phyloP scores from a whole-genome alignment of 1,140 invertebrate species.

The Hypsibius dujardini region DNA sequence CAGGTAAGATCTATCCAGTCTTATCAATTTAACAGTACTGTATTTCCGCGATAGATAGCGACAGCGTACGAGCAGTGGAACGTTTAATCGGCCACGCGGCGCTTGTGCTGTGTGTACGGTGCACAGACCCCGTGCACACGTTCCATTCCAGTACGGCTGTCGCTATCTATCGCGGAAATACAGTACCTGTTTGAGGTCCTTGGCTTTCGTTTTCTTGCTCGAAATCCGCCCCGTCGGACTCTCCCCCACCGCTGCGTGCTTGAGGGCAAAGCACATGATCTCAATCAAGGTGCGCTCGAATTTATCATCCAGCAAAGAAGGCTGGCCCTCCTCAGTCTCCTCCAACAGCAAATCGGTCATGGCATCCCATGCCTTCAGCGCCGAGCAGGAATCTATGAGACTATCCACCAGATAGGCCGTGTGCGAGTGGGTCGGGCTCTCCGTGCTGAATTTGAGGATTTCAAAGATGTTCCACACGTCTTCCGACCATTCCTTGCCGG shows the following conservation, averaged over 20 bases:
- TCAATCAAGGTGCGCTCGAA: slow-evolving; percentile 89
- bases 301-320: slow-evolving; percentile 56
- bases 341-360: slow-evolving; percentile 93
- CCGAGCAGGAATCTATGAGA: slow-evolving; percentile 91
- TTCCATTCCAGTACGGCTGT: no score
- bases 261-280: slow-evolving; percentile 92
- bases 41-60: no score
- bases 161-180: no score
- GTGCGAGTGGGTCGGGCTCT: slow-evolving; percentile 43
- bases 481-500: neutral
- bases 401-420: slow-evolving; percentile 96
- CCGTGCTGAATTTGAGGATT: neutral
- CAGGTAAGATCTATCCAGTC: neutral
- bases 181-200: slow-evolving; percentile 31
- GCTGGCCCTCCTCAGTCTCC: slow-evolving; percentile 63
- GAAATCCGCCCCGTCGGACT: slow-evolving; percentile 81
- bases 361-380: slow-evolving; percentile 99
- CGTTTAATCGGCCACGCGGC: no score
- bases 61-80: no score
- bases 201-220: slow-evolving; percentile 46
- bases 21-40: neutral
- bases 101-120: no score
- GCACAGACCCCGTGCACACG: no score
- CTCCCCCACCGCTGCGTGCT: slow-evolving; percentile 91
- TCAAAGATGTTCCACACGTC: neutral